Conservation (phyloP, 2,113 vertebrate genomes). For the Neofelis nebulosa region DNA sequence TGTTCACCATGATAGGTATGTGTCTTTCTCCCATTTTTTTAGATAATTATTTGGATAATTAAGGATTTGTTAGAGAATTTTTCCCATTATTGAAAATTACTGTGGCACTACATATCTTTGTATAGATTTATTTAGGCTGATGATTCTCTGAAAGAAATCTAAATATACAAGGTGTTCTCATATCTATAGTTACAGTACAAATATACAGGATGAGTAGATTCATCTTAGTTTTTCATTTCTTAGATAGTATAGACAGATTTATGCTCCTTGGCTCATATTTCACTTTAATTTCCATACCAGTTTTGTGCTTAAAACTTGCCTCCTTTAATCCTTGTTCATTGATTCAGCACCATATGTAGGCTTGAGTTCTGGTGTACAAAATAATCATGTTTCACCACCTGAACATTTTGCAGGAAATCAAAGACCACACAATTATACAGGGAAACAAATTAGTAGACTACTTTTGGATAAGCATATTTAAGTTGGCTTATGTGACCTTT, state of each 20-base stretch:
- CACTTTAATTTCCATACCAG: not conserved
- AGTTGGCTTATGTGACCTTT: not conserved
- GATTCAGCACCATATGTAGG: not conserved
- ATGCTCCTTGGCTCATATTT: not conserved
- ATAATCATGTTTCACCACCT: not conserved
- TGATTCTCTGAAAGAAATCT: not conserved
- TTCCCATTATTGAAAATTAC: not conserved
- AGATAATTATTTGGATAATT: not conserved
- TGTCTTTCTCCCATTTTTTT: not conserved
- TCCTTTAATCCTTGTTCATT: not conserved
- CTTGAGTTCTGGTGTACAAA: not conserved
- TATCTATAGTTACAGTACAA: not conserved
- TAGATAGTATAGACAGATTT: not conserved
- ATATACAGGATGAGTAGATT: not conserved
- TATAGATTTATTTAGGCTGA: not conserved
- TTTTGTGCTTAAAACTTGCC: not conserved
- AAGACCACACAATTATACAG: not conserved
- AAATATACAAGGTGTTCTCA: not conserved
- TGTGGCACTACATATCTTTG: not conserved
- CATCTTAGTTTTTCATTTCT: not conserved
- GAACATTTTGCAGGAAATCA: not conserved
- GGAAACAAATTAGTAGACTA: not conserved
- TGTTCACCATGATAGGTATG: not conserved
- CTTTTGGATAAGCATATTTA: not conserved
- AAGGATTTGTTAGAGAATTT: not conserved